Evolutionary conservation across 1,140 invertebrate genomes (phyloP).

Genomic region (Latrodectus geometricus): DNA sequence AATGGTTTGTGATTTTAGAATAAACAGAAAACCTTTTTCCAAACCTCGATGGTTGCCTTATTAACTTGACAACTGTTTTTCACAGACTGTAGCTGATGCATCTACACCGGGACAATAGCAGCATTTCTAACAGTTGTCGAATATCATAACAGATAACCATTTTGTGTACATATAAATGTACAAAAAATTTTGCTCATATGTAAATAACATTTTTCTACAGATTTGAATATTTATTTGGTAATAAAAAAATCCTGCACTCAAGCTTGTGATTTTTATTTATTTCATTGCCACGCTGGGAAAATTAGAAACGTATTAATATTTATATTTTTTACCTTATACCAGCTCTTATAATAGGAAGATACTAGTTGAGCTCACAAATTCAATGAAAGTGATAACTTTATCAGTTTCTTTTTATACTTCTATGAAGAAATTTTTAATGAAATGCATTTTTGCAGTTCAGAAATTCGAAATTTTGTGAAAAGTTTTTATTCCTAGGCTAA

Average conservation of each 20-base stretch:
- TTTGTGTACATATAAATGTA: constrained; percentile 22
- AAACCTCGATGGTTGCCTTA: constrained; percentile 30
- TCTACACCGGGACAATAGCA: constrained; percentile 9
- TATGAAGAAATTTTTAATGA: no score
- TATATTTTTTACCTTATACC: no score
- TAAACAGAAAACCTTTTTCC: constrained; percentile 2
- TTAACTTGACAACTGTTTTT: constrained; percentile 29
- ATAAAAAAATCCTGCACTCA: constrained; percentile 36
- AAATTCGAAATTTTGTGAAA: no score
- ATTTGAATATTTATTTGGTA: constrained; percentile 40
- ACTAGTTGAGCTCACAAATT: no score
- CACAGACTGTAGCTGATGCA: constrained; percentile 28
- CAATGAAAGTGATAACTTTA: no score
- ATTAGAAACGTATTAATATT: no score
- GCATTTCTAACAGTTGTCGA: constrained; percentile 9
- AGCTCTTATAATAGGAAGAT: no score
- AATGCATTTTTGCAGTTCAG: no score
- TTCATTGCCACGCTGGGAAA: no score
- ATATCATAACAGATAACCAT: constrained; percentile 20
- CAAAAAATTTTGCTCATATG: constrained; percentile 13
- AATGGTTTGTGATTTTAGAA: constrained; percentile 18
- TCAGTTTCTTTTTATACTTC: no score
- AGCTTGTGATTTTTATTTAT: no score
- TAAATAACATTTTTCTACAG: constrained; percentile 38
- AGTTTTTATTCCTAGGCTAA: no score